Percentiles rank a stretch among this genome's conserved stretches.
These are phyloP conservation scores for Paramormyrops kingsleyae DNA, from an alignment of 2,113 vertebrate species.

Conservation along the genomic window DNA sequence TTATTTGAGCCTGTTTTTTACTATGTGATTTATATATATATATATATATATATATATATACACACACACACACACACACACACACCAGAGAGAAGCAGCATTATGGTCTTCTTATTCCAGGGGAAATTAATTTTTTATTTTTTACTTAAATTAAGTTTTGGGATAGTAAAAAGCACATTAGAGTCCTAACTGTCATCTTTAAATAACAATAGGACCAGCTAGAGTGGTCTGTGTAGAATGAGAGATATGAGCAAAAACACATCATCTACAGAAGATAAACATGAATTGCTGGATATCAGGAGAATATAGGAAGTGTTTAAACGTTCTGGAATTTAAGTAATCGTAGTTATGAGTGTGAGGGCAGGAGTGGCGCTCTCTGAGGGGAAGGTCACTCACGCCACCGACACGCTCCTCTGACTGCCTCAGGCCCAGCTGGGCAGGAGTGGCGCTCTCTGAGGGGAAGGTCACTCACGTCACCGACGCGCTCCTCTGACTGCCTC, in stretches of 20 bases:
- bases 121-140: too few relatives aligned
- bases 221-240: neutral
- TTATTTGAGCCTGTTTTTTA: neutral
- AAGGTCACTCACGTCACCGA: neutral
- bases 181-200: neutral
- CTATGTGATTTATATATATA: neutral
- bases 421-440: conserved; percentile 60
- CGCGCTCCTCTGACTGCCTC: conserved; percentile 2
- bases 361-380: neutral
- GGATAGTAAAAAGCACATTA: neutral
- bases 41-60: too few relatives aligned
- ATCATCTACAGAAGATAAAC: neutral
- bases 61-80: too few relatives aligned
- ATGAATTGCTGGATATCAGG: neutral
- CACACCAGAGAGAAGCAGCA: neutral
- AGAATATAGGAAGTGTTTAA: neutral
- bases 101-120: neutral
- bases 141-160: neutral
- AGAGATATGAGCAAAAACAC: neutral
- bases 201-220: neutral
- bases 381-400: neutral
- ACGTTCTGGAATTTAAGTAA: neutral
- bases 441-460: neutral
- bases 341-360: neutral
- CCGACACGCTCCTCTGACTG: neutral